These are phyloP conservation scores for Camponotus pennsylvanicus DNA, from an alignment of 1,140 invertebrate genomes.

Conservation along the genomic window DNA sequence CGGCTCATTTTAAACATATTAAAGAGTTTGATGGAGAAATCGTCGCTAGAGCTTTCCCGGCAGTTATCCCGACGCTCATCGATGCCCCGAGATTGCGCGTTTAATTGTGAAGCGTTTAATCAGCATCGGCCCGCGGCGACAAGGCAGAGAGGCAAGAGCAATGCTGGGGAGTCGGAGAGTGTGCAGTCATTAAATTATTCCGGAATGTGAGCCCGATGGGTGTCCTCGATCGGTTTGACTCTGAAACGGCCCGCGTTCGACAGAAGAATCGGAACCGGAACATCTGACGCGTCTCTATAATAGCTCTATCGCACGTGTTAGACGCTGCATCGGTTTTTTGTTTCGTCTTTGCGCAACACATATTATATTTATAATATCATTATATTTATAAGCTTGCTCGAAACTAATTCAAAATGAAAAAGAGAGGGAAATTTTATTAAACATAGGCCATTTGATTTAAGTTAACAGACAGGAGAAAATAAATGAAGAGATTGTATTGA, in stretches of 20 bases:
- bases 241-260: constrained; percentile 65
- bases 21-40: constrained; percentile 25
- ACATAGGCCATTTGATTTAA: not conserved
- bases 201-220: constrained; percentile 75
- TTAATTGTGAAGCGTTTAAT: constrained; percentile 80
- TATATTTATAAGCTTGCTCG: constrained; percentile 15
- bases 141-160: constrained; percentile 48
- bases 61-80: constrained; percentile 10
- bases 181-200: constrained; percentile 83
- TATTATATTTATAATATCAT: too few relatives aligned
- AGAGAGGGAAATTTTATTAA: not conserved
- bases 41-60: constrained; percentile 9
- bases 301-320: constrained; percentile 18
- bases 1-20: constrained; percentile 41
- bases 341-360: not conserved
- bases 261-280: constrained; percentile 55
- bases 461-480: not conserved
- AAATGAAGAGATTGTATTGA: not conserved
- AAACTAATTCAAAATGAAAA: not conserved
- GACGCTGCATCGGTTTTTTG: not conserved
- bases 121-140: constrained; percentile 65
- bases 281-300: constrained; percentile 65
- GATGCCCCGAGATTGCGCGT: constrained; percentile 58
- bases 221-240: constrained; percentile 71
- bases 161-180: constrained; percentile 61